Base-by-base conservation (phyloP, 2,888 invertebrate genomes). In the Oligia fasciuncula region DNA sequence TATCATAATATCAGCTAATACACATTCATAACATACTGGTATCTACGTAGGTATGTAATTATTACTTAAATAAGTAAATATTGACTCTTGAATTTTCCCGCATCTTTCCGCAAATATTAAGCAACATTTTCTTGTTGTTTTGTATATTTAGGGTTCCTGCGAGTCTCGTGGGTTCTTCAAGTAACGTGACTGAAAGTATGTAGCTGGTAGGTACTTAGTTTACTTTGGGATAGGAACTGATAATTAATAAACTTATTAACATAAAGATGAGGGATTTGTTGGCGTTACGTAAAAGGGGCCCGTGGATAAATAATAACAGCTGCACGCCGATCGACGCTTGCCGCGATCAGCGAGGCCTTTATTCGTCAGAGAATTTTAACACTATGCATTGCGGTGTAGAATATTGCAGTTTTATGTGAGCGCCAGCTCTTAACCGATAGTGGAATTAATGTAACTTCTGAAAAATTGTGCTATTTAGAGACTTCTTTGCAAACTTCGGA, bases 121-220 rank as follows among this genome's bases (percentile, higher is more conserved):
- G 54, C 70, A 72, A 60, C 3, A 66, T 70, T 79, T 84, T 80
- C 82, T 76, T 76, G n/a, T 40, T 70, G 70, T 66, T 82, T 73
- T 84, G 82, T 84, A 14, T 82, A 73, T 84, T 82, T 84, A 79
- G 73, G 66, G 54, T 49, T 79, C 73, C 65, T 43, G n/a, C 5
- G 40, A 79, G 71, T 67, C 78, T 60, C 54, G 85, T 65, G 73
- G 69, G 40, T 63, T n/a, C 9, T 40, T 19, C 17, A 23, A 1
- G 62, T 65, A 73, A 51, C 70, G 73, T 70, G 73, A 73, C 60
- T 66, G 40, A 4, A 29, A 40, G 23, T 70, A 29, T 62, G n/a
- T 73, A 43, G 13, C 4, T 43, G 6, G 13, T 49, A 19, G 14
- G n/a, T 57, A 40, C 11, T 23, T 60, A 72, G 1, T 62, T 62